phyloP scores from a whole-genome alignment of 2,888 invertebrate species.

The Elmis aenea region DNA sequence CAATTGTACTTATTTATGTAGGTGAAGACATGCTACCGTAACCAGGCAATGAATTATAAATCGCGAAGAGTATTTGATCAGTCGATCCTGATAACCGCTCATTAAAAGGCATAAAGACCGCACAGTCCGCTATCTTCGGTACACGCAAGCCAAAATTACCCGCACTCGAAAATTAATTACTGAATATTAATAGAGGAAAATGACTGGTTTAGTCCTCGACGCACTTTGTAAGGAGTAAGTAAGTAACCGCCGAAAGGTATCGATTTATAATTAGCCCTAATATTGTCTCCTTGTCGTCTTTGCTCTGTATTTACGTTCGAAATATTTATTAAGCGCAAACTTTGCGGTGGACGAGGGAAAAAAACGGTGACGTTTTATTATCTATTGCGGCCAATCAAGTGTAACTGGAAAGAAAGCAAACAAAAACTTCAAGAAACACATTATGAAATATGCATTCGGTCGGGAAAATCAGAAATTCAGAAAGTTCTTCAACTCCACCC shows the following conservation, averaged over 20 bases:
- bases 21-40: constrained; percentile 13
- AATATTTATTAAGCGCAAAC: constrained; percentile 8
- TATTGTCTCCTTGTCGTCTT: constrained; percentile 25
- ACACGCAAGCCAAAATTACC: constrained; percentile 43
- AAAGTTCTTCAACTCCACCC: constrained; percentile 24
- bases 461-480: constrained; percentile 22
- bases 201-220: constrained; percentile 42
- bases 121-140: constrained; percentile 34
- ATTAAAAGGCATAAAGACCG: constrained; percentile 44
- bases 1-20: constrained; percentile 12
- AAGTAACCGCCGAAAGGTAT: constrained; percentile 45
- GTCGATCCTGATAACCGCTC: constrained; percentile 42
- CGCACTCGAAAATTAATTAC: constrained; percentile 45
- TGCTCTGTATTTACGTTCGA: constrained; percentile 1
- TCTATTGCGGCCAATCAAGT: constrained; percentile 9
- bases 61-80: constrained; percentile 42
- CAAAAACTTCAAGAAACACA: constrained; percentile 14
- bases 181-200: constrained; percentile 46
- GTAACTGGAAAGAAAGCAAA: constrained; percentile 13
- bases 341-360: background rate
- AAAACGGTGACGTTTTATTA: no score
- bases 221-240: constrained; percentile 42
- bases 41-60: constrained; percentile 32
- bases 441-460: constrained; percentile 23
- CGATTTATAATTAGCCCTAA: constrained; percentile 42